These are phyloP conservation scores for Galeopterus variegatus DNA, from an alignment of 2,113 vertebrate species.

Conservation along the genomic window DNA sequence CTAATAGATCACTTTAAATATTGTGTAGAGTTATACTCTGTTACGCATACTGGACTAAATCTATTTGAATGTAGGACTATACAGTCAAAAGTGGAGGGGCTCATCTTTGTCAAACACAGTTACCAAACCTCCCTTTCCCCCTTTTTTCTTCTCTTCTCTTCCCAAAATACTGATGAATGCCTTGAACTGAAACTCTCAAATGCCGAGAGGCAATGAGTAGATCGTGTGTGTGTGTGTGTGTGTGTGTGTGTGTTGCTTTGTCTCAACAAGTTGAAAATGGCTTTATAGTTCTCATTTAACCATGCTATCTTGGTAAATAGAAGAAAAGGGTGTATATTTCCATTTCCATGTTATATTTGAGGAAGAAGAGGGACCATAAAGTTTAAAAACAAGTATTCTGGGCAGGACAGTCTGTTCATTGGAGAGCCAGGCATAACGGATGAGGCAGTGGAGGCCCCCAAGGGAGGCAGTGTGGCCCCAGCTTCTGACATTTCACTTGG, in stretches of 20 bases:
- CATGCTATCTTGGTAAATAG: not conserved
- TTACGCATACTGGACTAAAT: not conserved
- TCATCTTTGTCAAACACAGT: not conserved
- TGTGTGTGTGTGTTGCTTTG: not conserved
- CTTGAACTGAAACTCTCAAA: slow-evolving; percentile 1
- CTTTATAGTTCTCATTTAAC: not conserved
- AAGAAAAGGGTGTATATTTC: not conserved
- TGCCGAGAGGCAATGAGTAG: not conserved
- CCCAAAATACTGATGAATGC: not conserved
- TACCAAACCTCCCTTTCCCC: not conserved
- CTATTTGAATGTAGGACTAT: not conserved
- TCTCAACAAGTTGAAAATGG: not conserved
- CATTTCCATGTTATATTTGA: not conserved
- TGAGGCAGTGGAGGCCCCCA: not conserved
- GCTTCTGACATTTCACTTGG: not conserved
- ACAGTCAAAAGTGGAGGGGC: not conserved
- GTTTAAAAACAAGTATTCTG: not conserved
- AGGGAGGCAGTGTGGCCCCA: not conserved
- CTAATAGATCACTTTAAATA: not conserved
- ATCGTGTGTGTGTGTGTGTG: no score
- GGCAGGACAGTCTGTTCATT: rapidly evolving
- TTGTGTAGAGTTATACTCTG: not conserved
- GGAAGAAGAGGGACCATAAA: not conserved
- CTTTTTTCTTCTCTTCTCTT: not conserved
- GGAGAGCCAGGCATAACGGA: not conserved